A percentile compares a stretch with the other conserved stretches of the same genome.
These are phyloP conservation scores for Phenacoccus solenopsis DNA, from an alignment of 1,140 invertebrate species.

Conservation along the genomic window DNA sequence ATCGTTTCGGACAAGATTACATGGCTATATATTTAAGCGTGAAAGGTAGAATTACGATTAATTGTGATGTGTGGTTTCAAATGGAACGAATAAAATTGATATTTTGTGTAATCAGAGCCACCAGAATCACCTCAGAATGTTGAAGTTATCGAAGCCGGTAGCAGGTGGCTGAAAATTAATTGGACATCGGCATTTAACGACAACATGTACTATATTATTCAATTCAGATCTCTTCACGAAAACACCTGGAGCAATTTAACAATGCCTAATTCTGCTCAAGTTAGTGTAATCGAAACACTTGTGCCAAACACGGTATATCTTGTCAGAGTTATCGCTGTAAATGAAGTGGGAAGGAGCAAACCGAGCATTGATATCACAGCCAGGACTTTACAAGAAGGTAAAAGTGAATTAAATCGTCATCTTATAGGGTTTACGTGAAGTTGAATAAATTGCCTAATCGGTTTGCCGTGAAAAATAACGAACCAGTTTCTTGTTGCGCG, in stretches of 20 bases:
- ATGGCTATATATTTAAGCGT: constrained; percentile 68
- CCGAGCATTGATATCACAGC: constrained; percentile 61
- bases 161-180: constrained; percentile 34
- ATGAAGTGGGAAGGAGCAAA: constrained; percentile 65
- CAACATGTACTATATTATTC: constrained; percentile 35
- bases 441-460: too few relatives aligned
- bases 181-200: constrained; percentile 35
- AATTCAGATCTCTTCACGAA: constrained; percentile 27
- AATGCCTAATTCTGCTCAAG: constrained; percentile 32
- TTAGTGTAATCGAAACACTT: constrained; percentile 40
- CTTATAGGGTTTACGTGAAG: too few relatives aligned
- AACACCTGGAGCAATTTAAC: constrained; percentile 29
- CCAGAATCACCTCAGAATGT: constrained; percentile 48
- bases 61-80: too few relatives aligned
- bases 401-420: too few relatives aligned
- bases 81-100: too few relatives aligned
- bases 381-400: constrained; percentile 71
- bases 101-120: constrained; percentile 40
- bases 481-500: too few relatives aligned
- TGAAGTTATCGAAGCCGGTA: constrained; percentile 34
- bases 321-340: constrained; percentile 66
- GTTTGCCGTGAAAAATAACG: too few relatives aligned
- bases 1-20: constrained; percentile 68
- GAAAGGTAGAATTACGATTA: constrained; percentile 52
- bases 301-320: constrained; percentile 67